phyloP scores from a whole-genome alignment of 2,888 invertebrate genomes.

The Sphaerophoria taeniata region DNA sequence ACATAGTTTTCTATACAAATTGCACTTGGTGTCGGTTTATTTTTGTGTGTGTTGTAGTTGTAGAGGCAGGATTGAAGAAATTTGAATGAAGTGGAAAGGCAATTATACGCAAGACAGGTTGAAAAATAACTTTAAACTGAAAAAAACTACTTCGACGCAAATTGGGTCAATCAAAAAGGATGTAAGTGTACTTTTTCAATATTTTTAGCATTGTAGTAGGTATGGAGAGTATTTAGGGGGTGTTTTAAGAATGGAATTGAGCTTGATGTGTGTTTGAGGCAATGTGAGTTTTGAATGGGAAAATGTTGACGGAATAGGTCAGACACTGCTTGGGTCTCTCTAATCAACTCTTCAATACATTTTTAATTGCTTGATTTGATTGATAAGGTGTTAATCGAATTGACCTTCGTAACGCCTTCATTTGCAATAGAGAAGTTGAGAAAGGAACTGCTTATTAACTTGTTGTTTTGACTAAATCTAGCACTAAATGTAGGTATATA shows the following conservation, averaged over 20 bases:
- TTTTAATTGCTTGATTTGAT: not conserved
- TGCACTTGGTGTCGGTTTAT: slow-evolving; percentile 25
- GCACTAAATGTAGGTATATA: too few relatives aligned
- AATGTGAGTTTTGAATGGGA: not conserved
- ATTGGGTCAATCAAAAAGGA: slow-evolving; percentile 60
- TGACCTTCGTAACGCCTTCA: not conserved
- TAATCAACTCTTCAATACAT: not conserved
- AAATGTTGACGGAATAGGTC: not conserved
- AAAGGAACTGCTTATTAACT: not conserved
- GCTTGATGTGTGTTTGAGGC: not conserved
- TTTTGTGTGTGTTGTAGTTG: slow-evolving; percentile 3
- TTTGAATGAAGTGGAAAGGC: slow-evolving; percentile 49
- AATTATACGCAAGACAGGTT: slow-evolving; percentile 54
- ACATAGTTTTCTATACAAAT: slow-evolving; percentile 16
- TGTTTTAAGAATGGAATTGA: not conserved
- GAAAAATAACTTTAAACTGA: slow-evolving; percentile 24
- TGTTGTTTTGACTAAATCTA: too few relatives aligned
- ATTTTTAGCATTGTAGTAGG: slow-evolving; percentile 9
- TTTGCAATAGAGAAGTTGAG: not conserved
- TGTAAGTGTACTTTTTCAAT: slow-evolving; percentile 29
- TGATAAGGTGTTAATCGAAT: slow-evolving; percentile 1
- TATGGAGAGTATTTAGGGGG: not conserved
- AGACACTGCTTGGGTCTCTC: not conserved
- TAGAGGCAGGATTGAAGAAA: slow-evolving; percentile 7
- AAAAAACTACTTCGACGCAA: slow-evolving; percentile 22